phyloP scores from a whole-genome alignment of 1,140 invertebrate species.

The Rhopalosiphum maidis region DNA sequence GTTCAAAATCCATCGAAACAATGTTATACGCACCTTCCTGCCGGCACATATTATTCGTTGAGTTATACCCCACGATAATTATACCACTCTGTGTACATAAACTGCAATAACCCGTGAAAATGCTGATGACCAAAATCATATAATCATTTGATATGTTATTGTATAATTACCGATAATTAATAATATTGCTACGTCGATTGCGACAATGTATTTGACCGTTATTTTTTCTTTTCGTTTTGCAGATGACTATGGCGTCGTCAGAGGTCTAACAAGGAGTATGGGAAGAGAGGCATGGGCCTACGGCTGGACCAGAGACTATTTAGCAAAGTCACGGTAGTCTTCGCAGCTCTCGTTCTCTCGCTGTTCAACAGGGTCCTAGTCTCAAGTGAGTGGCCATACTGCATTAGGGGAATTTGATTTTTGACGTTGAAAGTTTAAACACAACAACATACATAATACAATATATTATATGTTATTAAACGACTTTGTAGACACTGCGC shows the following conservation, averaged over 20 bases:
- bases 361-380: slow-evolving; percentile 54
- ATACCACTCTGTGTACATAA: background rate
- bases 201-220: background rate
- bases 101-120: background rate
- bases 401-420: background rate
- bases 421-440: background rate
- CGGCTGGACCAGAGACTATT: slow-evolving; percentile 57
- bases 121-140: background rate
- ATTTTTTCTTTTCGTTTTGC: background rate
- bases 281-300: slow-evolving; percentile 57
- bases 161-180: background rate
- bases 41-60: background rate
- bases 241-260: slow-evolving; percentile 58
- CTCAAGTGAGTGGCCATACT: slow-evolving; percentile 7
- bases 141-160: no score
- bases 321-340: slow-evolving; percentile 57
- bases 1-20: background rate
- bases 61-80: background rate
- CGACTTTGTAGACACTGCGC: background rate
- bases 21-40: background rate
- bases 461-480: background rate
- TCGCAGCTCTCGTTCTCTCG: slow-evolving; percentile 56
- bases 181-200: no score
- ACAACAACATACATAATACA: background rate
- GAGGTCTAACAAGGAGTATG: slow-evolving; percentile 57